Conservation (phyloP, 2,113 vertebrate genomes). For the Uria lomvia region DNA sequence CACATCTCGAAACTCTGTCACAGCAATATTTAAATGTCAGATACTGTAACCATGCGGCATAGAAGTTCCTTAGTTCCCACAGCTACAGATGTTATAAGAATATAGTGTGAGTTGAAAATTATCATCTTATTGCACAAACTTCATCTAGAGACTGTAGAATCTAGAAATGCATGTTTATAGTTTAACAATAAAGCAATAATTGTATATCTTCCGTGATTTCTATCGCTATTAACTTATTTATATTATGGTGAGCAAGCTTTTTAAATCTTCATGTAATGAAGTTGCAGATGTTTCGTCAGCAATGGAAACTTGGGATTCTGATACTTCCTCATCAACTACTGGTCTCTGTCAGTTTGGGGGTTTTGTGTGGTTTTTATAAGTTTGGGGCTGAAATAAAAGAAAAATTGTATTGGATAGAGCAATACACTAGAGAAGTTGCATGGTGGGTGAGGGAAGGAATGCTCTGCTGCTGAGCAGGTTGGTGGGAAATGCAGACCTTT, state of each 20-base stretch:
- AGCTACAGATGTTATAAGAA: not conserved
- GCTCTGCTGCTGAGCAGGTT: not conserved
- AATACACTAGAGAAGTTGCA: rapidly evolving
- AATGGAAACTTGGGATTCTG: not conserved
- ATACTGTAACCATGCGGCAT: not conserved
- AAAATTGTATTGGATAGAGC: not conserved
- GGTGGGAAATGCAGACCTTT: not conserved
- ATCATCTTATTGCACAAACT: not conserved
- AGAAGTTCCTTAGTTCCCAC: not conserved
- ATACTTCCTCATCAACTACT: not conserved
- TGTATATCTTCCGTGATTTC: not conserved
- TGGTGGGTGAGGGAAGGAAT: not conserved
- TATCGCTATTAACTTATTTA: not conserved
- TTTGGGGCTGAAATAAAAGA: not conserved
- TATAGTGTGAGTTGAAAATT: not conserved
- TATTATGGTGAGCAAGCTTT: not conserved
- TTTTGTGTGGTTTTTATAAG: not conserved
- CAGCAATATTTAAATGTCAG: not conserved
- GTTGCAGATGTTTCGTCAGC: not conserved
- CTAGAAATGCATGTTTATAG: not conserved
- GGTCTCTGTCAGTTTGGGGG: not conserved
- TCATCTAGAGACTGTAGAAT: not conserved
- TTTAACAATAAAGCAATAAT: not conserved
- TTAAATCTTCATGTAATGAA: not conserved
- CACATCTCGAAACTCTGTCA: not conserved